Evolutionary conservation across 2,888 invertebrate genomes (phyloP), one percentile per base, ranked within the genome.

Genomic region (Dyspetes luteomarginatus): DNA sequence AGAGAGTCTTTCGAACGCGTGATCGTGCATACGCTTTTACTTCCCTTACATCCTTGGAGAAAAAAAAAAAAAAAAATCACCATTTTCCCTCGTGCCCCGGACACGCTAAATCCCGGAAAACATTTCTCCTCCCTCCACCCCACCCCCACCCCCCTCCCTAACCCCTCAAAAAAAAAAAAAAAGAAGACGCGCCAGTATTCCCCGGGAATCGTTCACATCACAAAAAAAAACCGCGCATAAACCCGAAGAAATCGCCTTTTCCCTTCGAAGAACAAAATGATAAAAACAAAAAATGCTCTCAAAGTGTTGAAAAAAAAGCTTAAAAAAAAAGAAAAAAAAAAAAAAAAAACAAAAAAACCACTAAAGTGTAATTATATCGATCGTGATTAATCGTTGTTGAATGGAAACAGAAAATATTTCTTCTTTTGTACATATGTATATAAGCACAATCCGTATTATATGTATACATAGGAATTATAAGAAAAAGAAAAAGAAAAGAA

Each of bases 341-440:
- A 50, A 55, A 71, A 58, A 60, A 50, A 41, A 76, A 81, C 41
- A 36, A 68, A 62, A 36, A 67, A 72, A 41, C 65, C 81, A 82
- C 76, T 75, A 77, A 79, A 84, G 79, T 81, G 83, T 84, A 82
- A 85, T 86, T 84, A 82, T 75, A 83, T 85, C 85, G 85, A 88
- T 89, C 86, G 86, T 87, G 85, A 88, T 88, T 81, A 84, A 87
- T 89, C 84, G 87, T 90, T 90, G 87, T 89, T 88, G 84, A 88
- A 88, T 86, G 85, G 85, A 84, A 71, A 77, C 65, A 58, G 78
- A 75, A 78, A 56, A 64, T 58, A 41, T 68, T 83, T 86, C 85
- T 87, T 84, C 77, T 85, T 78, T 85, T 91, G 89, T 90, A 91
- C 83, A 90, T 90, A 91, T 90, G 89, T 91, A 90, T 79, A 91